A percentile compares a stretch with the other conserved stretches of the same genome.
phyloP scores from a whole-genome alignment of 1,140 invertebrate genomes.

The Hypothenemus hampei region DNA sequence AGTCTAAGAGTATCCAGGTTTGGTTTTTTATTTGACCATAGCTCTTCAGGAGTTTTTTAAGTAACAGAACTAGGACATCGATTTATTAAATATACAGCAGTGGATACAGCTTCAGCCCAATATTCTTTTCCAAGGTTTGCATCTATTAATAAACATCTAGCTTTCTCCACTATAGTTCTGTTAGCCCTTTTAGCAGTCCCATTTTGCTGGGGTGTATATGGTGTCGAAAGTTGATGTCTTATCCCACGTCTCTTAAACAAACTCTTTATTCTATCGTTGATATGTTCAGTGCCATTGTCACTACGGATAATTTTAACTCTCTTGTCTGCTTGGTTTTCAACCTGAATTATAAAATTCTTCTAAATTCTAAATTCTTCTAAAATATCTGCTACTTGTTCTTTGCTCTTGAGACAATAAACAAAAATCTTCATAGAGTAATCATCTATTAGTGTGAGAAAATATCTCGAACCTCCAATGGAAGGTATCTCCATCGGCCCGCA shows the following conservation, averaged over 20 bases:
- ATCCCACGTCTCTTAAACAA: slow-evolving; percentile 29
- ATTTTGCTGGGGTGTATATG: slow-evolving; percentile 45
- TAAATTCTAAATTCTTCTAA: background rate
- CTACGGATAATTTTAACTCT: background rate
- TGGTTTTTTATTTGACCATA: slow-evolving; percentile 17
- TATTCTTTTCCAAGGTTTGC: slow-evolving; percentile 32
- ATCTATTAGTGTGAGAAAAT: background rate
- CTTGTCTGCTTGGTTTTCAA: slow-evolving; percentile 6
- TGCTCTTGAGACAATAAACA: background rate
- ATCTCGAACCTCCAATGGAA: background rate
- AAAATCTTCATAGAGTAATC: background rate
- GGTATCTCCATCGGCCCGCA: background rate
- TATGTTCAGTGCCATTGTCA: background rate
- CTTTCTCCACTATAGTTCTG: slow-evolving; percentile 40
- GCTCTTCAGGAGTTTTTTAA: slow-evolving; percentile 9
- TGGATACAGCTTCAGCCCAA: slow-evolving; percentile 45
- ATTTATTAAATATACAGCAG: slow-evolving; percentile 31
- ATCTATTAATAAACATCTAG: slow-evolving; percentile 25
- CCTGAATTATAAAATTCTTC: slow-evolving; percentile 33
- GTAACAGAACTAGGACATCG: background rate
- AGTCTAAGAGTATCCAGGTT: slow-evolving; percentile 31
- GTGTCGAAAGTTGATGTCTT: slow-evolving; percentile 3
- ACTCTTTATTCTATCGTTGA: slow-evolving; percentile 1
- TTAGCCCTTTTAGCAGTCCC: slow-evolving; percentile 43
- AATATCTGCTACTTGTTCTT: background rate